Evolutionary conservation across 2,113 vertebrate species (phyloP), one percentile per base, ranked within the genome.

Genomic region (Brachypteracias leptosomus): DNA sequence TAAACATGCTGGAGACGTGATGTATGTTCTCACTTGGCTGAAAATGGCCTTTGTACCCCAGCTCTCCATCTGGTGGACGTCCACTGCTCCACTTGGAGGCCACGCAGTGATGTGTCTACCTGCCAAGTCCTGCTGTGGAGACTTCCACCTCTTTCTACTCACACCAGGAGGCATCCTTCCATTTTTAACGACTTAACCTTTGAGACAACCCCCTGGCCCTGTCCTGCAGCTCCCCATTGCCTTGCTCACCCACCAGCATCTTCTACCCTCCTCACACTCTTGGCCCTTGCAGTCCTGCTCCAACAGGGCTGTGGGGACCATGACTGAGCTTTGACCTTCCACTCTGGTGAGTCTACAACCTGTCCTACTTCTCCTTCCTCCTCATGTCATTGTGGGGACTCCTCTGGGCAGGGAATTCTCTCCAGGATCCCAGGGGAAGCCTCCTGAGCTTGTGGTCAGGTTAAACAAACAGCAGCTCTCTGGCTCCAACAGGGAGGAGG

Each of bases 371-470:
- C 54, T 81, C 5, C 68, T 80, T 62, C 38, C 61, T 80, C 18
- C n/a, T 6, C 1, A 0, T 21, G 15, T 17, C 19, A 7, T 7
- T 10, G 25, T 1, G 8, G 38, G 35, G 54, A 13, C 46, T 65
- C 4, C 29, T 68, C 36, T 29, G 42, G 44, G 26, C 65, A 73
- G 66, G 35, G 17, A 40, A 16, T 26, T 54, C n/a, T 36, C 22
- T 77, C 51, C 58, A 54, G 22, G 28, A 35, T 71, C 40, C 29
- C 36, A 3, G 29, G 11, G 8, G 59, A 62, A 33, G 51, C 42
- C 51, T 72, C 9, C 4, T 0, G 0, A 8, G 22, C 38, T 59
- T 8, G 1, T 0, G 0, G 11, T 58, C 42, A 46, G 59, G n/a
- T 79, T 61, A 47, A 88, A 44, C 15, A 85, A 72, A 52, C 24